Base-by-base conservation (phyloP, 1,140 invertebrate species). In the Cylas formicarius region DNA sequence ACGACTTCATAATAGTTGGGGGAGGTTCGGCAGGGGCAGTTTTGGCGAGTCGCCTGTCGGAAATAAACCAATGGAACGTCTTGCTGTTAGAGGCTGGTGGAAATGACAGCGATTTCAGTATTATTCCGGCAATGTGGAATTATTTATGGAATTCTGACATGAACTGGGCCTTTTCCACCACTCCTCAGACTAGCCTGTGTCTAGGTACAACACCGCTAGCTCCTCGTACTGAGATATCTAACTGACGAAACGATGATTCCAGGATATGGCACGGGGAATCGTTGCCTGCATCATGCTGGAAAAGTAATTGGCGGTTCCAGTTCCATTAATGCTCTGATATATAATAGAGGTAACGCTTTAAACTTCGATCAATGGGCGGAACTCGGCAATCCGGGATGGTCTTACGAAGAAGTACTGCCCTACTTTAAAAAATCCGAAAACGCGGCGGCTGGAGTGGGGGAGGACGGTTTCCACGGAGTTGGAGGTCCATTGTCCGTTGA, bases 261-360 rank as follows among this genome's bases (percentile, higher is more conserved):
- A 6, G 7, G 16, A 34, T 13, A 3, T 34, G n/a, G n/a, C 23
- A 6, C 23, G 9, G 6, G 23, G 18, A 8, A 7, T 7, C 60
- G 64, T 16, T 80, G 77, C 50, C 72, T 67, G 24, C 72, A 75
- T 69, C 77, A 78, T 0, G 61, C 76, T 34, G 79, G 79, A 2
- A 77, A 71, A 55, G 75, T 72, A 0, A 56, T 84, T 2, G 88
- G 88, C 1, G 88, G 88, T 1, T 76, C 78, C 1, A 84, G 81
- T 11, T 77, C 84, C 2, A 76, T 92, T 14, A 91, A 93, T 60
- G 86, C 80, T 36, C 89, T 92, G 86, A 80, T 90, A n/a, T 90
- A 91, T 61, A 81, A 87, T 1, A 71, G 90, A 22, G 90, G 90
- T 0, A 78, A 87, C 66, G 71, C 71, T 2, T 42, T 53, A 22